Evolutionary conservation across 2,888 invertebrate genomes (phyloP).

Genomic region (Idaea aversata): DNA sequence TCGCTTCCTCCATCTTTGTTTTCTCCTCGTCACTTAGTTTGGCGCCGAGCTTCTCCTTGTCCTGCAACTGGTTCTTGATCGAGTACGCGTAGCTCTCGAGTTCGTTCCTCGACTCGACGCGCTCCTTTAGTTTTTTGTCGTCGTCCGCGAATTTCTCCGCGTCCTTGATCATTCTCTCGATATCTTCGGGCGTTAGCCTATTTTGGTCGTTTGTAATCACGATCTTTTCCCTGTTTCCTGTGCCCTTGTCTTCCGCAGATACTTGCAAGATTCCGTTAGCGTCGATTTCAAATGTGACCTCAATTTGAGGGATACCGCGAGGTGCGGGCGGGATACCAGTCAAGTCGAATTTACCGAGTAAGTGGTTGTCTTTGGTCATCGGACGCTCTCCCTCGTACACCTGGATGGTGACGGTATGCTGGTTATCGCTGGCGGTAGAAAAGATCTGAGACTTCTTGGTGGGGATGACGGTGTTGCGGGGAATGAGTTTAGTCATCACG

Average conservation of each 20-base stretch:
- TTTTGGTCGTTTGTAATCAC: slow-evolving; percentile 99
- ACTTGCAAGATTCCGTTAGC: slow-evolving; percentile 97
- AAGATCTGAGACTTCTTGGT: slow-evolving; percentile 99
- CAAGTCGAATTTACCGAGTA: slow-evolving; percentile 98
- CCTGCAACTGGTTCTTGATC: slow-evolving; percentile 96
- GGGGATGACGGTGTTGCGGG: slow-evolving; percentile 98
- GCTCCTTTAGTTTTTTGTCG: slow-evolving; percentile 97
- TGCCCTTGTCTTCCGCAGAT: slow-evolving; percentile 99
- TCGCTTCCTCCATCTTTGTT: slow-evolving; percentile 95
- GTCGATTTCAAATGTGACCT: slow-evolving; percentile 96
- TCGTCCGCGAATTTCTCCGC: slow-evolving; percentile 99
- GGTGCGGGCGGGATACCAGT: slow-evolving; percentile 98
- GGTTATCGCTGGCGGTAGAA: slow-evolving; percentile 99
- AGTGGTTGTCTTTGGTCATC: slow-evolving; percentile 99
- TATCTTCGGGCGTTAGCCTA: slow-evolving; percentile 97
- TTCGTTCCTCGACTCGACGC: slow-evolving; percentile 97
- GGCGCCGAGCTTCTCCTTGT: slow-evolving; percentile 98
- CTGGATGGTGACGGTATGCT: slow-evolving; percentile 99
- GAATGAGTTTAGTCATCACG: slow-evolving; percentile 99
- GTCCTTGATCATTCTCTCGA: slow-evolving; percentile 99
- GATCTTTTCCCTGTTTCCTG: slow-evolving; percentile 99
- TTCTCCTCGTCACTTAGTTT: slow-evolving; percentile 95
- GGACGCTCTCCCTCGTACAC: slow-evolving; percentile 99
- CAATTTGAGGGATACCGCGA: slow-evolving; percentile 95
- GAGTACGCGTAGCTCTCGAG: slow-evolving; percentile 98